Evolutionary conservation across 2,888 invertebrate species (phyloP).

Genomic region (Nipponacmea schrenckii): DNA sequence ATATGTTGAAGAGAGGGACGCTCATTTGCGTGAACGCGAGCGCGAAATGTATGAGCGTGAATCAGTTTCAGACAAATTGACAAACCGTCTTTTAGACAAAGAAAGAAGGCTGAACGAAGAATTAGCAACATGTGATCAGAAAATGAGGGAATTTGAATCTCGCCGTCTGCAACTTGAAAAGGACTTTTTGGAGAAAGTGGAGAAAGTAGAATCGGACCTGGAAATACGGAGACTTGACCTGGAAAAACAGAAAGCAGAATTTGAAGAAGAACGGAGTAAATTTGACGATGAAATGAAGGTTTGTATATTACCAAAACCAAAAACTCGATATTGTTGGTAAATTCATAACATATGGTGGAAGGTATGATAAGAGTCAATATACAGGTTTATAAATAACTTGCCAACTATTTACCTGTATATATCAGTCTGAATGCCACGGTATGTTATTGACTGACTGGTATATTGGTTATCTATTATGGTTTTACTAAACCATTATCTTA

Average conservation of each 20-base stretch:
- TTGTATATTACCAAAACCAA: slow-evolving; percentile 5
- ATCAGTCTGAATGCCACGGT: too few species aligned
- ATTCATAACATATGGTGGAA: too few species aligned
- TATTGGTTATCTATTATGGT: too few species aligned
- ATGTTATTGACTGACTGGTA: too few species aligned
- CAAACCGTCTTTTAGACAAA: slow-evolving; percentile 47
- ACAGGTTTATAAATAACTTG: too few species aligned
- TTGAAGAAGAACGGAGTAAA: slow-evolving; percentile 47
- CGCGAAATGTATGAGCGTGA: slow-evolving; percentile 44
- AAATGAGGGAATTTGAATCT: slow-evolving; percentile 46
- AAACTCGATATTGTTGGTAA: too few species aligned
- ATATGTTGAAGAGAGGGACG: slow-evolving; percentile 55
- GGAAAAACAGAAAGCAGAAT: slow-evolving; percentile 35
- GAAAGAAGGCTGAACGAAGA: slow-evolving; percentile 46
- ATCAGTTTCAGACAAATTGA: slow-evolving; percentile 45
- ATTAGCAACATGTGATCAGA: slow-evolving; percentile 42
- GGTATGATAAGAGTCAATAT: too few species aligned
- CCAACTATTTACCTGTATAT: too few species aligned
- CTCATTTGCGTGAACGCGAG: slow-evolving; percentile 52
- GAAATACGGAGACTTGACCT: slow-evolving; percentile 36
- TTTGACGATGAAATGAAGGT: slow-evolving; percentile 58
- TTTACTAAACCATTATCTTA: too few species aligned
- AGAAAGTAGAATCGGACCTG: slow-evolving; percentile 37
- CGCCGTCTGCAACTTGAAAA: slow-evolving; percentile 46
- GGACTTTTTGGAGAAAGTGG: slow-evolving; percentile 39